Base-by-base conservation (phyloP, 2,888 invertebrate species). In the Calliopum simillimum region DNA sequence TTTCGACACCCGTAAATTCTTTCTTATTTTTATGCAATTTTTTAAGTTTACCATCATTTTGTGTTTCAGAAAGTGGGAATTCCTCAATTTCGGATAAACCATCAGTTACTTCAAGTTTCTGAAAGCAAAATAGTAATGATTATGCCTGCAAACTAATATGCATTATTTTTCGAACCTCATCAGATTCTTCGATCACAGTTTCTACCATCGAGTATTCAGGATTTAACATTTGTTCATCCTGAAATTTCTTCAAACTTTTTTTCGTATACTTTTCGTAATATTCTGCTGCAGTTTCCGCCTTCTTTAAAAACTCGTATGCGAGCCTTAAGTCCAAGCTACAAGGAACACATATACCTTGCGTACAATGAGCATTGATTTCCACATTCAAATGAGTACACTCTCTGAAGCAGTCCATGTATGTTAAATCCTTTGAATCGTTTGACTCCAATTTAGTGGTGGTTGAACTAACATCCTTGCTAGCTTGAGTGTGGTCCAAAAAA, bases 331-430 rank as follows among this genome's bases (percentile, higher is more conserved):
- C 78, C 1, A 71, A 19, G 2, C 70, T 76, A 69, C 79, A 79
- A 5, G 63, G 65, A n/a, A 61, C 73, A 47, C 79, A 79, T 33
- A 79, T 70, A 44, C 70, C 73, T 46, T 77, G 76, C 13, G 76
- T 73, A 14, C 59, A 67, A 33, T 72, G 71, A 12, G 68, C 71
- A 21, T 70, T 4, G 16, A 55, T 63, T 21, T 73, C 70, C 8
- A 75, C 51, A 13, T 73, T 70, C 1, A 79, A 69, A 23, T 74
- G 74, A 43, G 79, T 78, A 62, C 79, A 79, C 43, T 71, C 71
- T 23, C 74, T 68, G 56, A 79, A 76, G 59, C 78, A 79, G 64
- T 79, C 78, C 21, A 78, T 71, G 25, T 78, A 79, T 13, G 76
- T 78, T 0, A 76, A 71, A 25, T 71, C 72, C 14, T 58, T 70